Percentiles rank a stretch among this genome's conserved stretches.
Evolutionary conservation across 1,140 invertebrate species (phyloP).

Genomic region (Mesaphorura yosii): DNA sequence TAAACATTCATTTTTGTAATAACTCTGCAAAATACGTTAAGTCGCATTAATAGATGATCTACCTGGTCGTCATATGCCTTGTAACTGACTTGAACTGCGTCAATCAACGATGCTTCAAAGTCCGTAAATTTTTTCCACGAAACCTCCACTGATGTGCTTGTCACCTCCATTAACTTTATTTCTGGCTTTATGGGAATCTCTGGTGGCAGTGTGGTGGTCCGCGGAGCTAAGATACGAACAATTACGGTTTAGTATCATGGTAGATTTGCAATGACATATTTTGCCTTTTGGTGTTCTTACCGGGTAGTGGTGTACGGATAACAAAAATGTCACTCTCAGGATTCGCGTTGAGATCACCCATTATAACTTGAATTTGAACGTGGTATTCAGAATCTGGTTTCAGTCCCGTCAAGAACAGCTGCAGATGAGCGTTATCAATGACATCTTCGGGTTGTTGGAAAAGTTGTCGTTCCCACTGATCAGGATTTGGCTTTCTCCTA

Average conservation of each 20-base stretch:
- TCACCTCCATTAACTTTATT: conserved; percentile 56
- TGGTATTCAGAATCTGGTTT: conserved; percentile 66
- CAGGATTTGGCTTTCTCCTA: conserved; percentile 23
- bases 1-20: neutral
- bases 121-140: conserved; percentile 69
- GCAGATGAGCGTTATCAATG: conserved; percentile 67
- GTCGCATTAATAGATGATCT: neutral
- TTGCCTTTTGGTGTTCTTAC: conserved; percentile 26
- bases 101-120: conserved; percentile 61
- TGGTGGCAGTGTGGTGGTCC: conserved; percentile 47
- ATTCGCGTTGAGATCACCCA: conserved; percentile 57
- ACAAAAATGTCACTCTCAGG: conserved; percentile 59
- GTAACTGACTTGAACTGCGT: conserved; percentile 58
- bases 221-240: conserved; percentile 29
- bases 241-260: neutral
- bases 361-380: conserved; percentile 60
- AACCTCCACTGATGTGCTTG: conserved; percentile 61
- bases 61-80: conserved; percentile 54
- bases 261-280: too few species aligned
- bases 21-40: neutral
- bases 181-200: conserved; percentile 58
- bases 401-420: conserved; percentile 65
- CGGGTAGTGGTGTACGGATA: conserved; percentile 49
- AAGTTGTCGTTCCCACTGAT: conserved; percentile 62
- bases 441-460: conserved; percentile 60